Evolutionary conservation across 2,888 invertebrate genomes (phyloP), one percentile per base, ranked within the genome.

Genomic region (Cheilosia soror): DNA sequence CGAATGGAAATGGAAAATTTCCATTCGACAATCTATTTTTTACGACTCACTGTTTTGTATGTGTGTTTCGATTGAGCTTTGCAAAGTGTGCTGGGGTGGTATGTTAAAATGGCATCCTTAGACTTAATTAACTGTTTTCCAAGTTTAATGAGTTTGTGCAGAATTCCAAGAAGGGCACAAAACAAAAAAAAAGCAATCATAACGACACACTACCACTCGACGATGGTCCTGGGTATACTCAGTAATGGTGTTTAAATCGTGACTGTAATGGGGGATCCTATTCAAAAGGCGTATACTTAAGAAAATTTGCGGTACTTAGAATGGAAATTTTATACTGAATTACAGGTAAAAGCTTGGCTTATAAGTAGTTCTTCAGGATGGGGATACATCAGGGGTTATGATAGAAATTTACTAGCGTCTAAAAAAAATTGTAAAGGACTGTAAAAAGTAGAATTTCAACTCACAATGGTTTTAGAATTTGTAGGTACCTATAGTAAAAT

Each of bases 41-140:
- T 79, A 75, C 69, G 69, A 80, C 69, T 80, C 65, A 40, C 11
- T 63, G 58, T 81, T 79, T 75, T 75, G 62, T 62, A 53, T 55
- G 49, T 69, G 40, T 75, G 65, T 80, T 80, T 76, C 75, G 69
- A 84, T 66, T 66, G 73, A 49, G 55, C 47, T 40, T 29, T 9
- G 20, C 68, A 66, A 66, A 63, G 37, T 68, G 44, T 58, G 31
- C 4, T 2, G 58, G 44, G 49, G 58, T 68, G 57, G 25, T 62
- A 51, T 66, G 55, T 58, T 15, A 63, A 69, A 75, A 75, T 79
- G 69, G 53, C 78, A 79, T 73, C 60, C 60, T 63, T 66, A 80
- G 58, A 71, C 65, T 80, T 80, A 84, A 80, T 76, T 84, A 79
- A 79, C 84, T 75, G 75, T 60, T 84, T 71, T 65, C 57, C 58